A percentile compares a stretch with the other conserved stretches of the same genome.
These are phyloP conservation scores for Promerops cafer DNA, from an alignment of 2,113 vertebrate genomes.

Conservation along the genomic window DNA sequence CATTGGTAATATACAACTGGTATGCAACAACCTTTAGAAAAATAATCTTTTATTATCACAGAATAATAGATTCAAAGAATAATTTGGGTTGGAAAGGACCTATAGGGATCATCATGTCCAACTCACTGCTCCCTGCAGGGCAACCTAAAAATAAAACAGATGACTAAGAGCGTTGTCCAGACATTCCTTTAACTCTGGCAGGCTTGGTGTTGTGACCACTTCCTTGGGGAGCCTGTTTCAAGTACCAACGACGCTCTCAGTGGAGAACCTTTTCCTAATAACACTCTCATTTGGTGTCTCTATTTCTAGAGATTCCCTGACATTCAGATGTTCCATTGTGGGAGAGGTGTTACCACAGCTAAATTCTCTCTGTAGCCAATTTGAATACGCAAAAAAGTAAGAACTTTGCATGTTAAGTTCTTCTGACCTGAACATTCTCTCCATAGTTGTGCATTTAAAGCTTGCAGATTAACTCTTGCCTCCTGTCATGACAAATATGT, in stretches of 20 bases:
- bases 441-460: neutral
- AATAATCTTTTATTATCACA: neutral
- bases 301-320: neutral
- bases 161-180: neutral
- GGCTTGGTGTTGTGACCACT: no score
- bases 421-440: neutral
- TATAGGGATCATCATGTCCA: neutral
- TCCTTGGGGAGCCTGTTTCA: neutral
- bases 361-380: neutral
- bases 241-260: fast-evolving
- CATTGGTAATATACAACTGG: neutral
- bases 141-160: neutral
- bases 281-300: neutral
- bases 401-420: neutral
- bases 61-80: neutral
- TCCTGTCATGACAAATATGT: neutral
- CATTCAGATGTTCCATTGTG: neutral
- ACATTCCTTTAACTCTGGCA: neutral
- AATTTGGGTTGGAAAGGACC: neutral
- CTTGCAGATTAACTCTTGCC: neutral
- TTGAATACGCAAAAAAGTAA: neutral
- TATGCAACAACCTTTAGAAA: neutral
- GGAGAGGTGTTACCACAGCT: neutral
- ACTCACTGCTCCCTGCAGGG: neutral
- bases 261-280: neutral